phyloP scores from a whole-genome alignment of 2,113 vertebrate genomes.

The Corythaeola cristata region DNA sequence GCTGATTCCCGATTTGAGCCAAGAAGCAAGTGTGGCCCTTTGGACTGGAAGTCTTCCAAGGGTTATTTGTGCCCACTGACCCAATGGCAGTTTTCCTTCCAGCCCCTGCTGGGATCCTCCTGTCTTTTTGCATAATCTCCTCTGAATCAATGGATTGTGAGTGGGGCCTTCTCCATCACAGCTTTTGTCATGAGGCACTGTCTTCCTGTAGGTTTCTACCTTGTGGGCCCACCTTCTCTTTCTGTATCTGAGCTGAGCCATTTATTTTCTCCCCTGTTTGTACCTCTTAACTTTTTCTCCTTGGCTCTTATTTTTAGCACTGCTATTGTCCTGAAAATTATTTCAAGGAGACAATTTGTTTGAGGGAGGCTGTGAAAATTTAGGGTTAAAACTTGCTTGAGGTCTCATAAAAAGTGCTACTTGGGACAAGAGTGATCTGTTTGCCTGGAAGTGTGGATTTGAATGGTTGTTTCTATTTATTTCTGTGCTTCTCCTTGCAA shows the following conservation, averaged over 20 bases:
- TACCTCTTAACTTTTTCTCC: background rate
- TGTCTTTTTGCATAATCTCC: constrained; percentile 10
- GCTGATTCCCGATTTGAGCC: background rate
- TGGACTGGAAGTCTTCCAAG: background rate
- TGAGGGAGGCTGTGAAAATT: background rate
- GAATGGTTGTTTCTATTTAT: background rate
- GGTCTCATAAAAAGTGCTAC: background rate
- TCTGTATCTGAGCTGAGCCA: background rate
- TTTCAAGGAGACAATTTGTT: background rate
- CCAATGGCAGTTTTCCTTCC: background rate
- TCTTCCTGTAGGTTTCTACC: background rate
- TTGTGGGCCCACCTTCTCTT: background rate
- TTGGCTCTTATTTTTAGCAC: background rate
- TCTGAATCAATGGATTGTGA: background rate
- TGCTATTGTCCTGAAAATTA: background rate
- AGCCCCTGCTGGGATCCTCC: background rate
- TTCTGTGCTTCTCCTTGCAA: background rate
- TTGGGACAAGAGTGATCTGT: background rate
- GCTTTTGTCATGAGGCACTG: background rate
- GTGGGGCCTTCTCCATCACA: background rate
- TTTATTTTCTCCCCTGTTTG: background rate
- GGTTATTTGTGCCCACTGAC: background rate
- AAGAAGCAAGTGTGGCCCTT: background rate
- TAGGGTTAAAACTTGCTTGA: background rate
- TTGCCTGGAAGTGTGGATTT: background rate